These are phyloP conservation scores for Drosophila birchii DNA, from an alignment of 2,888 invertebrate species.

Conservation along the genomic window DNA sequence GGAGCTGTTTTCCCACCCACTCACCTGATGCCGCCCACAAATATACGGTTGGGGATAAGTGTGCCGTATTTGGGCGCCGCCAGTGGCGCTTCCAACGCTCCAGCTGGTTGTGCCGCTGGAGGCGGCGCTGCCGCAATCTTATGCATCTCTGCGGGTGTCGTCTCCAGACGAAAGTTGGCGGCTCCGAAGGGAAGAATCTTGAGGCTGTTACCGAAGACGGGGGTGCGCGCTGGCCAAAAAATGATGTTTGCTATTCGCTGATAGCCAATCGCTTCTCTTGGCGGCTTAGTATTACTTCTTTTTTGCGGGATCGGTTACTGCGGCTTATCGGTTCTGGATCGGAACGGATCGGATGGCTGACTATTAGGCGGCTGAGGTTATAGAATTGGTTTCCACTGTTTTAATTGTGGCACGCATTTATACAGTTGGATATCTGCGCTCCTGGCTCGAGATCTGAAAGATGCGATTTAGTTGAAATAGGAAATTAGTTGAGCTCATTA, in stretches of 20 bases:
- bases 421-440: slow-evolving; percentile 16
- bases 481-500: slow-evolving; percentile 45
- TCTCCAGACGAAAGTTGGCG: slow-evolving; percentile 82
- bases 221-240: slow-evolving; percentile 45
- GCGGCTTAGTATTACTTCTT: neutral
- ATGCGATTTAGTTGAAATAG: slow-evolving; percentile 8
- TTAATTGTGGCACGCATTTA: slow-evolving; percentile 35
- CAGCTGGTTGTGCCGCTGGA: slow-evolving; percentile 80
- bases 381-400: slow-evolving; percentile 12
- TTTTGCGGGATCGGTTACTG: neutral
- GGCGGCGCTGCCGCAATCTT: slow-evolving; percentile 83
- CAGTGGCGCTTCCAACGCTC: slow-evolving; percentile 84
- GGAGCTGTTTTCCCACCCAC: neutral
- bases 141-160: slow-evolving; percentile 82
- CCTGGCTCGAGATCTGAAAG: slow-evolving; percentile 36
- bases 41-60: slow-evolving; percentile 96
- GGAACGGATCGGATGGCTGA: slow-evolving; percentile 16
- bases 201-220: slow-evolving; percentile 64
- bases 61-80: slow-evolving; percentile 89
- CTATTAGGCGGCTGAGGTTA: slow-evolving; percentile 28
- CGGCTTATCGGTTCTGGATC: neutral
- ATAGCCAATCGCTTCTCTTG: neutral
- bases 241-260: slow-evolving; percentile 2
- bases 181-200: slow-evolving; percentile 83
- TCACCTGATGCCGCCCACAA: slow-evolving; percentile 96